phyloP scores from a whole-genome alignment of 2,888 invertebrate genomes.

The Lasioglossum lativentre region DNA sequence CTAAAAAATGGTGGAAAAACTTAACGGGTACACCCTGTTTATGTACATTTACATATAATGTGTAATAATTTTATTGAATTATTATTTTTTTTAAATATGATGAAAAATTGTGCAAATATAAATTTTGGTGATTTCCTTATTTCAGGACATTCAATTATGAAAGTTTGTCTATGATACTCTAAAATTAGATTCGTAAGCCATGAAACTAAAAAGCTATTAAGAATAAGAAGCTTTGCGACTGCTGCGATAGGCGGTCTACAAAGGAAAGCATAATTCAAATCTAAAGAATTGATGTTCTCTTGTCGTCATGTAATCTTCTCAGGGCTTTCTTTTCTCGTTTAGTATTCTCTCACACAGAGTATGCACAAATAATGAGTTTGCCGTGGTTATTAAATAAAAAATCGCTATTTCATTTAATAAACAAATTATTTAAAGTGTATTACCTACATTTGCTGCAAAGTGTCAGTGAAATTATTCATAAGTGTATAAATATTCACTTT shows the following conservation, averaged over 20 bases:
- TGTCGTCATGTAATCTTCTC: neutral
- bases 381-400: neutral
- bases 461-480: neutral
- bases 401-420: neutral
- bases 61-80: neutral
- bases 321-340: neutral
- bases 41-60: no score
- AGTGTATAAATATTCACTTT: no score
- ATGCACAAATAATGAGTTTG: neutral
- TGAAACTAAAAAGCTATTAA: neutral
- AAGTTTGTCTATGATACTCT: neutral
- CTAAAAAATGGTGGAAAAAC: no score
- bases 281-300: neutral
- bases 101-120: no score
- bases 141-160: neutral
- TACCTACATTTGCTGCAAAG: neutral
- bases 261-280: neutral
- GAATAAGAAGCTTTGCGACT: neutral
- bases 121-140: neutral
- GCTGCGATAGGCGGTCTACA: neutral
- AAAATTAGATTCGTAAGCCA: neutral
- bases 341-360: neutral
- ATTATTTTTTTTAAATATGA: no score
- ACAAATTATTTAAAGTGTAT: neutral
- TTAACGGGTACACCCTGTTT: no score